Base-by-base conservation (phyloP, 2,888 invertebrate species). In the Lasioglossum villosulum region DNA sequence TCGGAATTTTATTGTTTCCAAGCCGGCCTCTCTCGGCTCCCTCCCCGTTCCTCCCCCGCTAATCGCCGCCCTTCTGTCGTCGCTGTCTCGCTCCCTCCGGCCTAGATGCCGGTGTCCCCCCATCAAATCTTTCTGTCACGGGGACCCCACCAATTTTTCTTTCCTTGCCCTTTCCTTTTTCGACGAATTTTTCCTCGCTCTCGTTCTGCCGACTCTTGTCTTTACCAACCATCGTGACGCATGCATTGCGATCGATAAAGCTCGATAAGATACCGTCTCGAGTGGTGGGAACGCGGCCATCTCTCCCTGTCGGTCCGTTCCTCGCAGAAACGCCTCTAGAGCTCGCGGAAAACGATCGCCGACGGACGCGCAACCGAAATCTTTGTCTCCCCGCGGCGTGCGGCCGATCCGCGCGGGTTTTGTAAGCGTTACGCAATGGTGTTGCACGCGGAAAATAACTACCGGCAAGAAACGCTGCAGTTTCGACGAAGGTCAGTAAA, bases 1-100 rank as follows among this genome's bases (percentile, higher is more conserved):
- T 84, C 83, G 90, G 82, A 87, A 93, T 91, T 93, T 93, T 90
- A 92, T 93, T 93, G 91, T 92, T 89, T 91, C 87, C 88, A 78
- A 79, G 56, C 72, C 68, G 59, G 37, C 70, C 80, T 79, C 82
- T 79, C 83, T 68, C 37, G 66, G n/a, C 16, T 52, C 73, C 34
- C n/a, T 39, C 37, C 0, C 71, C 70, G 72, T 59, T 75, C 70
- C 72, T 63, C 75, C 70, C 76, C 48, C 75, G 48, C 39, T 78
- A 80, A 84, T 88, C 81, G 81, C 81, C 80, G 45, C 71, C 78
- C 78, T 66, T 79, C 82, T 77, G 75, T 37, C 48, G 59, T 83
- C 78, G 48, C 68, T 77, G 86, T 83, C 86, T 78, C 80, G 59
- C 82, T 90, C 81, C 78, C 83, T 2, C n/a, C 16, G 0, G 0